Conservation (phyloP, 2,113 vertebrate species). For the Furnarius figulus region DNA sequence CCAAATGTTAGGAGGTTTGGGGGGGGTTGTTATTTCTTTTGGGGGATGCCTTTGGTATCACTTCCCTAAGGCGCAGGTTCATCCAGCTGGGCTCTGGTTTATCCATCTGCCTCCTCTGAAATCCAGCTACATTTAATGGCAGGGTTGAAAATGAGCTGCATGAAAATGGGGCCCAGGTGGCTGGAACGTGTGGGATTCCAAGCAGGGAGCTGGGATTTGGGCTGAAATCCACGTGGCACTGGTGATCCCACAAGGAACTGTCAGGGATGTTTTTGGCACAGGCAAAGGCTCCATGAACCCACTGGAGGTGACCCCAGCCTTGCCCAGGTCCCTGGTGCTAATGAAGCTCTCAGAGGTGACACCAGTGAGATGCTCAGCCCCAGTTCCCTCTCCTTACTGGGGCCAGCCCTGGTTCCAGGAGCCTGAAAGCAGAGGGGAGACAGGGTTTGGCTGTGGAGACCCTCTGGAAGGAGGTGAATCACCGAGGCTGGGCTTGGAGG, state of each 20-base stretch:
- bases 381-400: not conserved
- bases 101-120: fast-evolving
- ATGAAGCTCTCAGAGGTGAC: not conserved
- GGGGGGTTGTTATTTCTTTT: fast-evolving
- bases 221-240: fast-evolving
- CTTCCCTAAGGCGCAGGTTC: not conserved
- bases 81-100: not conserved
- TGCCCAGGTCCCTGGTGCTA: fast-evolving
- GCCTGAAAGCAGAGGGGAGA: not conserved
- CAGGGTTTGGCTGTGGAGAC: fast-evolving
- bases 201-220: not conserved
- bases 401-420: not conserved
- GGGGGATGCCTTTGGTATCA: not conserved
- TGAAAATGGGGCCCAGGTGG: not conserved
- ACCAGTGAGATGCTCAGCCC: not conserved
- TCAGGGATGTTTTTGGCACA: fast-evolving
- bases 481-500: not conserved
- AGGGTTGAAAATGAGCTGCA: not conserved
- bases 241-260: fast-evolving
- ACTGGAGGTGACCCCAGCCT: not conserved
- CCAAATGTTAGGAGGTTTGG: not conserved
- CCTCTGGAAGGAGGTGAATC: not conserved
- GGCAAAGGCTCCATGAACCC: not conserved
- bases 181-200: fast-evolving
- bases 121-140: fast-evolving